Percentiles rank a stretch among this genome's conserved stretches.
These are phyloP conservation scores for Liasis olivaceus DNA, from an alignment of 2,797 vertebrate genomes.

Conservation along the genomic window DNA sequence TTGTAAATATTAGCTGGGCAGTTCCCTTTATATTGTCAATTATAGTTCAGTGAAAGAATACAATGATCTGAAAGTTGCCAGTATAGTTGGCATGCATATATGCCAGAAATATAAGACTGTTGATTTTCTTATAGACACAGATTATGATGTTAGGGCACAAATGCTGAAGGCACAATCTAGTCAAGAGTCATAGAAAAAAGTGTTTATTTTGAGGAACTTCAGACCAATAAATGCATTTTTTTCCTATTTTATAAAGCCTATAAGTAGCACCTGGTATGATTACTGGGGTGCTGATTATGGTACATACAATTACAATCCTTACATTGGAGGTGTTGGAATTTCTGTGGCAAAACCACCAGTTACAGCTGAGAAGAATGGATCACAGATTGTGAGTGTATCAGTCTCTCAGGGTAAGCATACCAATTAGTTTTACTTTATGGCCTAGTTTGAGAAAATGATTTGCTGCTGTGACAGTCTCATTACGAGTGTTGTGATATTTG, in stretches of 20 bases:
- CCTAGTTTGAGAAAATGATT: background rate
- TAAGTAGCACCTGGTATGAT: constrained; percentile 99
- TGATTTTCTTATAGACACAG: background rate
- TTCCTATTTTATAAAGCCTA: constrained; percentile 80
- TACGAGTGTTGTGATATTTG: background rate
- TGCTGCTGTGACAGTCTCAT: background rate
- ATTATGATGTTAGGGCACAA: background rate
- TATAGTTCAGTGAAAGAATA: background rate
- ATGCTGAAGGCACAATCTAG: background rate
- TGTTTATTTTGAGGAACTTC: background rate
- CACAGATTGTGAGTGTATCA: constrained; percentile 92
- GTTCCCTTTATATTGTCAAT: background rate
- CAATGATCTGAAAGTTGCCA: background rate
- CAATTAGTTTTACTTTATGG: background rate
- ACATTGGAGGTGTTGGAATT: constrained; percentile 94
- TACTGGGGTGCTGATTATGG: constrained; percentile 98
- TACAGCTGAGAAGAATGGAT: constrained; percentile 90
- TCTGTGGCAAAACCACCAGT: constrained; percentile 92
- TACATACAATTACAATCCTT: constrained; percentile 96
- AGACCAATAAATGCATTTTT: constrained; percentile 5
- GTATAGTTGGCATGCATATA: background rate
- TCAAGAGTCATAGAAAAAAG: background rate
- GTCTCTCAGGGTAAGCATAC: constrained; percentile 89
- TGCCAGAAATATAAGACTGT: background rate
- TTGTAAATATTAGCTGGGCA: background rate